Evolutionary conservation across 2,113 vertebrate species (phyloP), one percentile per base, ranked within the genome.

Genomic region (Thamnophis sirtalis): DNA sequence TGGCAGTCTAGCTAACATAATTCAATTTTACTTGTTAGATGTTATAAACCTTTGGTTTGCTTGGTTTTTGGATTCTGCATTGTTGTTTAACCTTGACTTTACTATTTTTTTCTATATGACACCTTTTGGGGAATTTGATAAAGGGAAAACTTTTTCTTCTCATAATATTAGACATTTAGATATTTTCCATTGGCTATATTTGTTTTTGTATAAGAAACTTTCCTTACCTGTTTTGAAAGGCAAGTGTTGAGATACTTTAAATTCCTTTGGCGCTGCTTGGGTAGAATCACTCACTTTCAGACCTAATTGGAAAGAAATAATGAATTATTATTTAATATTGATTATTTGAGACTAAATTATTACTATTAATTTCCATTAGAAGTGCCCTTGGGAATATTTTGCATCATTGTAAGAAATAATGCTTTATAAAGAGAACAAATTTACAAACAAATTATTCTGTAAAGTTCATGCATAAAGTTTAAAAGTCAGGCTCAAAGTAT

Each of bases 181-280:
- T 68, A 0, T 80, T 51, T 28, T 91, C 0, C 5, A n/a, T 9
- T 3, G 15, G 43, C 86, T 84, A 55, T 43, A 19, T 1, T 90
- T 48, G 26, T 2, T 48, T 22, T 11, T 90, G 89, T 4, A 88
- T 0, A 0, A 60, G 8, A 84, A 53, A 93, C 86, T 93, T 93
- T 95, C 96, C 96, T 89, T 98, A 98, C 98, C 97, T 97, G 96
- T 93, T 94, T 97, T 97, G 93, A 97, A 92, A 95, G 96, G 95
- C 92, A 95, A 91, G 48, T 96, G 92, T 91, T 97, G 96, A 95
- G 95, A 96, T 94, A 43, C 53, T 91, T 93, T 93, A 91, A 84
- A 49, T 58, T 98, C 97, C 96, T 97, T 98, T 96, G 96, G 96
- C 95, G 96, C 96, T 28, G 5, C 90, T 96, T 97, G 97, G 92